Percentiles rank a stretch among this genome's conserved stretches.
These are phyloP conservation scores for Haliclona indistincta DNA, from an alignment of 37 sponge, comb jelly and placozoan genomes.

Conservation along the genomic window DNA sequence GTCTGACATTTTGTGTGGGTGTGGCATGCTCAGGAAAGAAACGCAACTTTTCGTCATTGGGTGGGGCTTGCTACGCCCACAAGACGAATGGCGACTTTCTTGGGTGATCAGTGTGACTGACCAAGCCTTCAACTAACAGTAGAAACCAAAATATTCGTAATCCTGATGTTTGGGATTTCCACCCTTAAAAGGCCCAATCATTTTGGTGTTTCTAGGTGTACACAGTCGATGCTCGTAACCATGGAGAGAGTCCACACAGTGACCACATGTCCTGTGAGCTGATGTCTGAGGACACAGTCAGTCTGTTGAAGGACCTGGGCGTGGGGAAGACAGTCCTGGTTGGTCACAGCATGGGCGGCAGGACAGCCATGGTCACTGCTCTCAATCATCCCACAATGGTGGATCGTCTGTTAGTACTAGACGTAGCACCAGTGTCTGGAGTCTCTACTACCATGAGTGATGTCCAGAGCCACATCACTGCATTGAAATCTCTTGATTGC, in stretches of 20 bases:
- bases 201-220: constrained; percentile 69
- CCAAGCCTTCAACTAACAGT: no score
- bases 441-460: constrained; percentile 16
- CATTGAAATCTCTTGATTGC: constrained; percentile 37
- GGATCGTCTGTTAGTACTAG: constrained; percentile 72
- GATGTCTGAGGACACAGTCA: constrained; percentile 63
- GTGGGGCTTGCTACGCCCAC: no score
- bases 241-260: constrained; percentile 87
- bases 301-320: constrained; percentile 41
- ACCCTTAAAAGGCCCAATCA: no score
- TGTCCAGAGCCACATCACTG: constrained; percentile 8
- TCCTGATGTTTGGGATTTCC: no score
- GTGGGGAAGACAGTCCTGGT: constrained; percentile 38
- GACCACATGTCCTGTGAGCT: constrained; percentile 57
- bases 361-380: constrained; percentile 76
- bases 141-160: no score
- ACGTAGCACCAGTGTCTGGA: constrained; percentile 50
- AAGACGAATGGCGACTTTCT: no score
- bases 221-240: constrained; percentile 84
- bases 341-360: constrained; percentile 96
- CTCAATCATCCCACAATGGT: constrained; percentile 60
- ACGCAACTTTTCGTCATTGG: no score
- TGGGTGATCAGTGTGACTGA: no score
- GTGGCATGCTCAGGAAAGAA: no score
- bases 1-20: no score